Percentiles rank a stretch among this genome's conserved stretches.
Conservation (phyloP, 1,140 invertebrate genomes). For the Aleiodes sp. region DNA sequence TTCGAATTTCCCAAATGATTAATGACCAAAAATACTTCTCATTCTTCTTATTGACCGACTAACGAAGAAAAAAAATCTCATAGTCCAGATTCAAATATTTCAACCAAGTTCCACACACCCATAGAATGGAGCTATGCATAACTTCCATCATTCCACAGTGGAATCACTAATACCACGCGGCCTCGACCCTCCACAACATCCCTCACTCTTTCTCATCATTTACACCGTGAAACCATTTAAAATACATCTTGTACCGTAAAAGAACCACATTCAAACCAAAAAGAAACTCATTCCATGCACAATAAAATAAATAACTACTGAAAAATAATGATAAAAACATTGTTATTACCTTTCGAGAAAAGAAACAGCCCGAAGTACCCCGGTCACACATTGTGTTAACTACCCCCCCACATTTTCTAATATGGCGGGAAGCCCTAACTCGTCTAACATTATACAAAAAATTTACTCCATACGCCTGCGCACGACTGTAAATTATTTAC, state of each 20-base stretch:
- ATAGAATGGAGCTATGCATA: slow-evolving; percentile 1
- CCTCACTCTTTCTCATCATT: not conserved
- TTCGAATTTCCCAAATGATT: not conserved
- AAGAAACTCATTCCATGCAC: not conserved
- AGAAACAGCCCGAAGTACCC: slow-evolving; percentile 74
- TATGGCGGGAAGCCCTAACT: slow-evolving; percentile 65
- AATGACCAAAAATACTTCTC: not conserved
- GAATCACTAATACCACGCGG: not conserved
- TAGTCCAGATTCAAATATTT: not conserved
- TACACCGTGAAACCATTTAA: not conserved
- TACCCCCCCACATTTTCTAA: slow-evolving; percentile 64
- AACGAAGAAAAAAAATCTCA: not conserved
- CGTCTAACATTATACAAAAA: not conserved
- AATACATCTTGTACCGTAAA: not conserved
- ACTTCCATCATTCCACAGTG: not conserved
- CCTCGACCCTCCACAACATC: not conserved
- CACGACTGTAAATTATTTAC: not conserved
- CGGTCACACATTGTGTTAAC: slow-evolving; percentile 70
- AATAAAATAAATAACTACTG: not conserved
- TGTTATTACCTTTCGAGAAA: slow-evolving; percentile 73
- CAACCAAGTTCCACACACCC: not conserved
- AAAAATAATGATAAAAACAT: slow-evolving; percentile 1
- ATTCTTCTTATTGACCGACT: not conserved
- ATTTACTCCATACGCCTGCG: not conserved
- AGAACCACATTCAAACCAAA: too few species aligned